Conservation (phyloP, 2,888 invertebrate species). For the Amiota mariae region DNA sequence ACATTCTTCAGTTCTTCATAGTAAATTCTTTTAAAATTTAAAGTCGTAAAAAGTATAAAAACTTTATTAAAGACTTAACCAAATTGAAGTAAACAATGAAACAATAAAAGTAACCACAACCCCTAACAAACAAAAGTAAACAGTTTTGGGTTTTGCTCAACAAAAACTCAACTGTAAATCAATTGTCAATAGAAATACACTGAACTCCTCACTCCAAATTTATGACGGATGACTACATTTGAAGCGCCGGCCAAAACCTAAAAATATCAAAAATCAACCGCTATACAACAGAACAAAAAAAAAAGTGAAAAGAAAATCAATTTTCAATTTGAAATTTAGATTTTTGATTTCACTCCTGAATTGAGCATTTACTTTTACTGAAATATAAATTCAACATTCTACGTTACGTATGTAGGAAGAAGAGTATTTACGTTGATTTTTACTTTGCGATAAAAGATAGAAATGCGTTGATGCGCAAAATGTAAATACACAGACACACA, state of each 20-base stretch:
- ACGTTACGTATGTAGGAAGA: too few species aligned
- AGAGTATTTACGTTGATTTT: not conserved
- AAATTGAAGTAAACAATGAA: too few species aligned
- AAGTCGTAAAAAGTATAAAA: too few species aligned
- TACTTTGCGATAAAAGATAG: slow-evolving; percentile 28
- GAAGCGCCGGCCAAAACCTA: not conserved
- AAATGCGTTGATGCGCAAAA: slow-evolving; percentile 58
- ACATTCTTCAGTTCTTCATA: too few species aligned
- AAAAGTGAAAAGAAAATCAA: slow-evolving; percentile 51
- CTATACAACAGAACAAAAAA: not conserved
- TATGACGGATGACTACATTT: slow-evolving; percentile 16
- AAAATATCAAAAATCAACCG: not conserved
- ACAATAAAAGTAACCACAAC: too few species aligned
- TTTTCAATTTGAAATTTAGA: slow-evolving; percentile 64
- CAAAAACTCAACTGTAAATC: not conserved
- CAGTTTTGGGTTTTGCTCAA: not conserved
- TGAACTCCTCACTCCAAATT: not conserved
- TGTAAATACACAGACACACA: slow-evolving; percentile 52
- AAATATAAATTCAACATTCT: too few species aligned
- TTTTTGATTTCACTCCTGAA: slow-evolving; percentile 25
- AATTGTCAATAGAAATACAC: not conserved
- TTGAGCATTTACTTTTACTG: too few species aligned
- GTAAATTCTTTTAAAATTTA: too few species aligned
- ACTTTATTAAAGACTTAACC: too few species aligned
- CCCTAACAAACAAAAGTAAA: too few species aligned